Evolutionary conservation across 2,888 invertebrate genomes (phyloP), one percentile per base, ranked within the genome.

Genomic region (Drosophila hawaiiensis): DNA sequence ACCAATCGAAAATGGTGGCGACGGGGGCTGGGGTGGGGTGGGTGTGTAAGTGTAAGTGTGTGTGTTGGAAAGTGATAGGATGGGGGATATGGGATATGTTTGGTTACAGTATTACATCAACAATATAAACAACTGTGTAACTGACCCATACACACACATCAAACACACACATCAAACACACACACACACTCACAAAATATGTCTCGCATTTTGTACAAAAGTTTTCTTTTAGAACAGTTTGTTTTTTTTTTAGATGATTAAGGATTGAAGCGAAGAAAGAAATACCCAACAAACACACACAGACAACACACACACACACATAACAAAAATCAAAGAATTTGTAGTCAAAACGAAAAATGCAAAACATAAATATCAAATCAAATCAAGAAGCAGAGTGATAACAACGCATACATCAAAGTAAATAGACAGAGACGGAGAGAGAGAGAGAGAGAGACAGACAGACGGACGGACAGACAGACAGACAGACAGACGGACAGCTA

Each of bases 321-420:
- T 12, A 83, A 83, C 80, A 77, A 77, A 83, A 80, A 80, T 80
- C 80, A 80, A 83, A 80, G 80, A 83, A 88, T 85, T 85, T 80
- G 84, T 86, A 82, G 84, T 85, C 84, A 88, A 85, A 80, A 77
- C 47, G 52, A 60, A 16, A 47, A 47, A 47, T 47, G 47, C 25
- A 47, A 76, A 52, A 60, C 43, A 55, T 55, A 39, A 78, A 74
- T 65, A 70, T 64, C 58, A 80, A 76, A 77, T 55, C 61, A 75
- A 55, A 53, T 76, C 25, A 53, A 56, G 25, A 56, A 69, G 61
- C 52, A 53, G 53, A 43, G 53, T 63, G 41, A 68, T 67, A 67
- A 55, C 43, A n/a, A 55, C 53, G 16, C 39, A n/a, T n/a, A 33
- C 29, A 41, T 33, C 19, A 39, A 22, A 31, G 47, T 33, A n/a